phyloP scores from a whole-genome alignment of 2,113 vertebrate species.

The Chaetura pelagica region DNA sequence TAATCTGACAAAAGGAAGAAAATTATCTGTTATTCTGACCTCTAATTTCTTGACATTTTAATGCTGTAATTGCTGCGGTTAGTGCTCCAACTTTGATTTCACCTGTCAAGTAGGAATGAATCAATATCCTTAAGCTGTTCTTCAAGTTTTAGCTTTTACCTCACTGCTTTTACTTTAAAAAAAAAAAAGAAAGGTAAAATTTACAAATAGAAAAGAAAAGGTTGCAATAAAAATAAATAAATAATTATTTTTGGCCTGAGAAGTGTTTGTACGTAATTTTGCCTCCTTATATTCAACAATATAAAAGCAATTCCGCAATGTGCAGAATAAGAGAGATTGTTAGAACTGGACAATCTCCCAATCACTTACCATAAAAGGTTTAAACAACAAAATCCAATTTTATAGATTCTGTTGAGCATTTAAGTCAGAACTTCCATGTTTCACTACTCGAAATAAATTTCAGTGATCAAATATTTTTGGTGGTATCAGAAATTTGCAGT shows the following conservation, averaged over 20 bases:
- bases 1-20: constrained; percentile 86
- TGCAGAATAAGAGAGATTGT: background rate
- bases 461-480: background rate
- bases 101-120: constrained; percentile 89
- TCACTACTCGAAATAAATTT: background rate
- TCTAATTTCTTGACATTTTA: constrained; percentile 95
- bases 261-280: background rate
- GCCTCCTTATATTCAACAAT: background rate
- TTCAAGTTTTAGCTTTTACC: constrained; percentile 73
- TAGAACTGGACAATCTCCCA: background rate
- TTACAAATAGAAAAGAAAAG: background rate
- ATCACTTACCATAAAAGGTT: background rate
- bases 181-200: background rate
- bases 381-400: background rate
- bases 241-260: background rate
- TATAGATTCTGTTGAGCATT: background rate
- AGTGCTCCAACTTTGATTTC: constrained; percentile 83
- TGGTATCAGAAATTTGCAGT: background rate
- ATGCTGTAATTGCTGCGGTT: constrained; percentile 90
- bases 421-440: background rate
- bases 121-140: constrained; percentile 86
- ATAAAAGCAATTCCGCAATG: background rate
- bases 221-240: background rate
- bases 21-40: constrained; percentile 90
- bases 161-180: constrained; percentile 41